Evolutionary conservation across 2,113 vertebrate species (phyloP).

Genomic region (Erythrolamprus reginae): DNA sequence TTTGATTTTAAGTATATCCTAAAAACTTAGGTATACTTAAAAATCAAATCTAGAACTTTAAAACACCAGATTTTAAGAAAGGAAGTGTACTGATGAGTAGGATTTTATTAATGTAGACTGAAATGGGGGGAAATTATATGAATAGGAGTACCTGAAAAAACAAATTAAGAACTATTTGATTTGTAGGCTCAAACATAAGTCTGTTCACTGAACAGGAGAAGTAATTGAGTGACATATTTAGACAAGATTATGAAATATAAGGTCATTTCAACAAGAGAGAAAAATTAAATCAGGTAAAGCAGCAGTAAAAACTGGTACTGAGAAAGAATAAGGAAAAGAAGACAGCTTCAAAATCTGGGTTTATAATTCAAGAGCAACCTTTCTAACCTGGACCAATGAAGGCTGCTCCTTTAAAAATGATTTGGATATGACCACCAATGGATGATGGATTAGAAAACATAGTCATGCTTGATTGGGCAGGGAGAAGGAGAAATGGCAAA

Average conservation of each 20-base stretch:
- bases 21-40: background rate
- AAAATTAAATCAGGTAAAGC: background rate
- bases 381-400: background rate
- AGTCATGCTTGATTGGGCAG: background rate
- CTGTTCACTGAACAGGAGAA: background rate
- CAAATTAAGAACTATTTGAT: background rate
- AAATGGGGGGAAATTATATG: background rate
- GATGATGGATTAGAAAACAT: background rate
- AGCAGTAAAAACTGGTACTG: background rate
- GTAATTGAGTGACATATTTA: background rate
- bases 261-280: background rate
- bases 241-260: background rate
- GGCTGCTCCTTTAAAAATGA: background rate
- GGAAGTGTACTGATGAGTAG: background rate
- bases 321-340: background rate
- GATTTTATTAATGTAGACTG: background rate
- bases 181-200: background rate
- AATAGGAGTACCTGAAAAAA: background rate
- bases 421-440: background rate
- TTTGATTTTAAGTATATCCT: background rate
- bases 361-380: background rate
- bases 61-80: background rate
- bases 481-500: background rate
- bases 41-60: background rate
- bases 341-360: background rate